Evolutionary conservation across 37 sponge, comb jelly and placozoan genomes (phyloP), one percentile per base, ranked within the genome.

Genomic region (Ianthella basta): DNA sequence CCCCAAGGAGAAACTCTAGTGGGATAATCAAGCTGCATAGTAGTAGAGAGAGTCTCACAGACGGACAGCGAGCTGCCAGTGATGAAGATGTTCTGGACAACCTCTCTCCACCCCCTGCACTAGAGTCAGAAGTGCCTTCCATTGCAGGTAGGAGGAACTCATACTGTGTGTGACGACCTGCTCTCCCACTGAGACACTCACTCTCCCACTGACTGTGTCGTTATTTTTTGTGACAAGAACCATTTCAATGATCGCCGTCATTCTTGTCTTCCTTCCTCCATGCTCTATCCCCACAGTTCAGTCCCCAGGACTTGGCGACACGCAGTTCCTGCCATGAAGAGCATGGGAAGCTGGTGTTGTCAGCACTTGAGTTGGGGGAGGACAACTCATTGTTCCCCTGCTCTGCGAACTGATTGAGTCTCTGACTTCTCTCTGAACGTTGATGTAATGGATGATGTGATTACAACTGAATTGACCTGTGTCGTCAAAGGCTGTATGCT

Each of bases 261-360:
- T 56, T 15, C 18, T 56, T 56, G 15, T 56, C 18, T 69, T 30
- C 27, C 70, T 69, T 30, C 27, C 70, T 30, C 34, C 19, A 6
- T 16, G 24, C 6, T 36, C 20, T 34, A 15, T 6, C 37, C 29
- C 72, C 21, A 35, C 72, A 75, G 78, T 75, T 50, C 78, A 50
- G 53, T 75, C 78, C n/a, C 78, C 78, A 21, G 78, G 78, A 1
- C 78, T 53, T 1, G 78, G 78, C 16, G 78, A 75, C 78, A 75
- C 78, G 3, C 54, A 75, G 38, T 75, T 40, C 25, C 44, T 75
- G 15, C 53, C 53, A 4, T 40, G 78, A 75, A 24, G 64, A 61
- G 64, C 64, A 61, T 18, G 18, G 18, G 18, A 18, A 57, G 59
- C 15, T 18, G 18, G 18, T 15, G 64, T 61, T 29, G 50, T 44